A percentile compares a stretch with the other conserved stretches of the same genome.
phyloP scores from a whole-genome alignment of 2,888 invertebrate species.

The Phaedon cochleariae region DNA sequence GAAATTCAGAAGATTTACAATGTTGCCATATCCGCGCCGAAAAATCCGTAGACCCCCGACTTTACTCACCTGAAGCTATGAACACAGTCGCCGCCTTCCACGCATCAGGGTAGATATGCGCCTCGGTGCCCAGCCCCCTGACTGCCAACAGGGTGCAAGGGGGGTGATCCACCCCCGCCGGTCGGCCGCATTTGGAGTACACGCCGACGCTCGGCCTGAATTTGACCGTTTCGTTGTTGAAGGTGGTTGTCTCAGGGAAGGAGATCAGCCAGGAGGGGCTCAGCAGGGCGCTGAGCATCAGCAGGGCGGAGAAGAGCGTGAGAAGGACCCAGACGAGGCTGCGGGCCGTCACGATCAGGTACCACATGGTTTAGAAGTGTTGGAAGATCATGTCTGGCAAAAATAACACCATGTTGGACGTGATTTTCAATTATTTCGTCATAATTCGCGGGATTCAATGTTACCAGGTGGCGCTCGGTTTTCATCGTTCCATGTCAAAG shows the following conservation, averaged over 20 bases:
- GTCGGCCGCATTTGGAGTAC: constrained; percentile 71
- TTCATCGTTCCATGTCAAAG: no score
- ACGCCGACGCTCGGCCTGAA: constrained; percentile 81
- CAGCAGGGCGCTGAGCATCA: constrained; percentile 79
- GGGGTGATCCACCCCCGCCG: constrained; percentile 45
- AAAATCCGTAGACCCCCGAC: no score
- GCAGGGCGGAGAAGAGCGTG: constrained; percentile 78
- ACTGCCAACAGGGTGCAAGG: constrained; percentile 79
- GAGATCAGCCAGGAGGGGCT: constrained; percentile 86
- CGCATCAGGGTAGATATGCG: constrained; percentile 76
- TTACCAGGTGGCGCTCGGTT: no score
- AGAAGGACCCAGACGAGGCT: constrained; percentile 83
- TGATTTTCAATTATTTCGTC: no score
- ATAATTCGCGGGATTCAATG: no score
- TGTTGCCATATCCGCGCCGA: no score
- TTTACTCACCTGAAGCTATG: constrained; percentile 71
- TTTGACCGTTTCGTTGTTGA: constrained; percentile 68
- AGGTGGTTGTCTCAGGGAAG: constrained; percentile 65
- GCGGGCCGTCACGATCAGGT: constrained; percentile 55
- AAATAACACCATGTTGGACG: no score
- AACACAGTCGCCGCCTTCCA: constrained; percentile 87
- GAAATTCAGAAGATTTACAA: no score
- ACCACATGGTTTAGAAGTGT: constrained; percentile 36
- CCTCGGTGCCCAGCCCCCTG: constrained; percentile 76
- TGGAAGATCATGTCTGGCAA: constrained; percentile 17